Percentiles rank a stretch among this genome's conserved stretches.
Evolutionary conservation across 2,113 vertebrate species (phyloP).

Genomic region (Chaenogobius annularis): DNA sequence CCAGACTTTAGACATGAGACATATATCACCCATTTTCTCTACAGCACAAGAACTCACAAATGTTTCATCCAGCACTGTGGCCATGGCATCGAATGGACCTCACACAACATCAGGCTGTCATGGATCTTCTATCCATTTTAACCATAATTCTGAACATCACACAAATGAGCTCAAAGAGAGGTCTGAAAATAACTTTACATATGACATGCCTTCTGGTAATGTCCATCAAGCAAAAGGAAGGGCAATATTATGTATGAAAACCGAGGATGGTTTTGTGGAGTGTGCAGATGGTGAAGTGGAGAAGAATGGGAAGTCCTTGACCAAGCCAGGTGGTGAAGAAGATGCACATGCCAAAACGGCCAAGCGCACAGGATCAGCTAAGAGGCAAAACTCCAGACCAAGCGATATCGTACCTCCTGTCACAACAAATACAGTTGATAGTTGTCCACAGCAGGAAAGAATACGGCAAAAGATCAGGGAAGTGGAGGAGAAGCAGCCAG

Average conservation of each 20-base stretch:
- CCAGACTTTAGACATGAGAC: conserved; percentile 83
- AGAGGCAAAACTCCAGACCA: conserved; percentile 86
- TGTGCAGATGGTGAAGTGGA: conserved; percentile 77
- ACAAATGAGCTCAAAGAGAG: conserved; percentile 75
- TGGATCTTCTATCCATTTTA: conserved; percentile 74
- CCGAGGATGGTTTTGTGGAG: conserved; percentile 81
- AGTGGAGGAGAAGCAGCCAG: conserved; percentile 97
- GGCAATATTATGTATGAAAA: conserved; percentile 68
- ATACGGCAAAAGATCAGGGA: conserved; percentile 97
- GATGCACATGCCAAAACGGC: conserved; percentile 74
- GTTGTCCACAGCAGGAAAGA: conserved; percentile 93
- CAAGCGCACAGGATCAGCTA: conserved; percentile 83
- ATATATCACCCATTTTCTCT: conserved; percentile 83
- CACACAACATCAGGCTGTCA: conserved; percentile 84
- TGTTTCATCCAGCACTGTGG: conserved; percentile 80
- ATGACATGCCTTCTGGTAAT: conserved; percentile 51
- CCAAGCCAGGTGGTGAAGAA: conserved; percentile 78
- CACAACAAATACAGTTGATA: conserved; percentile 82
- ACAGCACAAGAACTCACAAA: conserved; percentile 74
- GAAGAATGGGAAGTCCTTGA: conserved; percentile 83
- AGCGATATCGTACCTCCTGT: conserved; percentile 81
- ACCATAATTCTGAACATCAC: conserved; percentile 79
- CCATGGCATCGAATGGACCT: conserved; percentile 85
- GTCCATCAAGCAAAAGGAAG: conserved; percentile 66
- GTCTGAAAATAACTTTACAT: conserved; percentile 81